phyloP scores from a whole-genome alignment of 2,113 vertebrate species.

The Oreotragus oreotragus region DNA sequence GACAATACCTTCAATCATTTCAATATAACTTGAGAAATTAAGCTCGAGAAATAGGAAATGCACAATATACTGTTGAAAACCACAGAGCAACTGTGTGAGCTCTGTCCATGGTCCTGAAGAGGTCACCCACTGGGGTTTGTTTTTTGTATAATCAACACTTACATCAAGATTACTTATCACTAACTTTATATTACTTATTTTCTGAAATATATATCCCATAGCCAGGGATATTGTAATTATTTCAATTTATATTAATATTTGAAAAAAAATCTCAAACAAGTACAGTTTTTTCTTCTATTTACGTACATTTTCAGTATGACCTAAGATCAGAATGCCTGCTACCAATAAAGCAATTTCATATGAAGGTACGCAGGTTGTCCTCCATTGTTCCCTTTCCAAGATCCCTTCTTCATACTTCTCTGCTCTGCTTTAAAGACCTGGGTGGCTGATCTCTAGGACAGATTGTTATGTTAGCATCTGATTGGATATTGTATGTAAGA shows the following conservation, averaged over 20 bases:
- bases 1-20: not conserved
- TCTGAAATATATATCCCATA: not conserved
- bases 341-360: not conserved
- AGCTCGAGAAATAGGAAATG: not conserved
- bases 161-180: not conserved
- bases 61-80: not conserved
- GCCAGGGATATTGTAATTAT: not conserved
- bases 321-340: not conserved
- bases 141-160: not conserved
- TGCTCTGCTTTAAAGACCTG: not conserved
- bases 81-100: not conserved
- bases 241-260: conserved; percentile 6
- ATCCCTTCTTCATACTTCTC: not conserved
- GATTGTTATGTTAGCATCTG: not conserved
- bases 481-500: not conserved
- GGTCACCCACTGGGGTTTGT: not conserved
- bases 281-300: not conserved
- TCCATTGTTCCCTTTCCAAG: not conserved
- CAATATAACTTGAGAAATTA: not conserved
- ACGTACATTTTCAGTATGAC: not conserved
- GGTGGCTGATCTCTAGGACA: not conserved
- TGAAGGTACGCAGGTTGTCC: not conserved
- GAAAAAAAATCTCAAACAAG: not conserved
- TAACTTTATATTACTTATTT: not conserved
- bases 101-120: not conserved